These are phyloP conservation scores for Gavialis gangeticus DNA, from an alignment of 2,113 vertebrate species.

Conservation along the genomic window DNA sequence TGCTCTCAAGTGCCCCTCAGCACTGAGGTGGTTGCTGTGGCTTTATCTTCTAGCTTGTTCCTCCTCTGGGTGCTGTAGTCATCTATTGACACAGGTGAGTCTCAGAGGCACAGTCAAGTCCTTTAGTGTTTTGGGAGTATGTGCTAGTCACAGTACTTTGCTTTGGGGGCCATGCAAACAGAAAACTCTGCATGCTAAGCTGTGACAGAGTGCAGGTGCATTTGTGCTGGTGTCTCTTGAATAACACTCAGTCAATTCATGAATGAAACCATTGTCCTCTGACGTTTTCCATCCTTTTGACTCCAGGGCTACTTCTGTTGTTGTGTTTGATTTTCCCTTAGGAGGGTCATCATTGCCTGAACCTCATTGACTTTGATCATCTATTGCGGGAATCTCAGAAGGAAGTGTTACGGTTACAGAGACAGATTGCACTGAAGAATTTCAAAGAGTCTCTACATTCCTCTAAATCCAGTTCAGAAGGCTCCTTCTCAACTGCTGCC, in stretches of 20 bases:
- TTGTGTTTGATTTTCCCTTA: background rate
- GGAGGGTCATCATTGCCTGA: conserved; percentile 77
- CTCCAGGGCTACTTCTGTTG: rapidly evolving
- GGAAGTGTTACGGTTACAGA: conserved; percentile 94
- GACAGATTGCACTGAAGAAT: conserved; percentile 90
- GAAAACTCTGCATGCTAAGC: rapidly evolving
- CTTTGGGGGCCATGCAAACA: background rate
- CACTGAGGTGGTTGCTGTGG: background rate
- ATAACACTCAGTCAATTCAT: background rate
- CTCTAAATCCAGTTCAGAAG: background rate
- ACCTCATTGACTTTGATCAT: conserved; percentile 85
- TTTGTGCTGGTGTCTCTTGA: background rate
- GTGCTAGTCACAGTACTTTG: background rate
- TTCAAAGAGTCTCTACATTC: conserved; percentile 70
- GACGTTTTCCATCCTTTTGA: background rate
- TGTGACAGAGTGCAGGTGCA: background rate
- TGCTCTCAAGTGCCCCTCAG: background rate
- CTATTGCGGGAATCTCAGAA: conserved; percentile 93
- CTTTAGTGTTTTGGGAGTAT: background rate
- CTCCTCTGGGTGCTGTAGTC: background rate
- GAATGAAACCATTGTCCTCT: background rate
- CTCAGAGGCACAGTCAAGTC: background rate
- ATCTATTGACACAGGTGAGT: background rate
- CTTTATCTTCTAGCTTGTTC: background rate
- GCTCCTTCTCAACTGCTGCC: background rate